Evolutionary conservation across 2,888 invertebrate genomes (phyloP), one percentile per base, ranked within the genome.

Genomic region (Pseudococcus jackbeardsleyi): DNA sequence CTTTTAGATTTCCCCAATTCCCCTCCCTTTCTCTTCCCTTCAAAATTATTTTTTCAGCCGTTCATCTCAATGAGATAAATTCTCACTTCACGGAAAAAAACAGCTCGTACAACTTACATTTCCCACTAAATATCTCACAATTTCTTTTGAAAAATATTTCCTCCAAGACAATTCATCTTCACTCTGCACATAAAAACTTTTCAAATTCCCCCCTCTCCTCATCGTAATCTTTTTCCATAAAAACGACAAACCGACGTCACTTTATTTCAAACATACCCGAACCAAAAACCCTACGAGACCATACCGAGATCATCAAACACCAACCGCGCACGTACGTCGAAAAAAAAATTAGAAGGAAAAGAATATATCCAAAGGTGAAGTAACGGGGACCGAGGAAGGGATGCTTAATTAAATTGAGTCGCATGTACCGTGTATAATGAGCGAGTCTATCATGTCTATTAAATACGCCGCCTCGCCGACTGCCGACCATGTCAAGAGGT

Each of bases 351-450:
- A 64, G 6, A 59, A n/a, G 7, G 42, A 42, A 42, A 42, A 8
- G 22, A 64, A 19, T 19, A 33, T 33, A 33, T 33, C 26, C 26
- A 64, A 64, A 64, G 64, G 22, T 64, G 12, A 6, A 33, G 2
- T 5, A 72, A 17, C 4, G 33, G 33, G 72, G 7, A 72, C 39
- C 72, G 15, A 26, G 72, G 72, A 9, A 68, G 33, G 17, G 72
- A 33, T 4, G 72, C 72, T 72, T 72, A 72, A 72, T 72, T 72
- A 72, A 72, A 72, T 72, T 17, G 33, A 72, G 72, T 33, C 72
- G 72, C 72, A 72, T 72, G 33, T 39, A 72, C 72, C 72, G 33
- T 39, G 72, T 72, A 72, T 72, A 72, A 72, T 39, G 72, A 72
- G 33, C 72, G 72, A 64, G 33, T 33, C 72, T 39, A 17, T 72